Evolutionary conservation across 2,113 vertebrate genomes (phyloP).

Genomic region (Leptodactylus fuscus): DNA sequence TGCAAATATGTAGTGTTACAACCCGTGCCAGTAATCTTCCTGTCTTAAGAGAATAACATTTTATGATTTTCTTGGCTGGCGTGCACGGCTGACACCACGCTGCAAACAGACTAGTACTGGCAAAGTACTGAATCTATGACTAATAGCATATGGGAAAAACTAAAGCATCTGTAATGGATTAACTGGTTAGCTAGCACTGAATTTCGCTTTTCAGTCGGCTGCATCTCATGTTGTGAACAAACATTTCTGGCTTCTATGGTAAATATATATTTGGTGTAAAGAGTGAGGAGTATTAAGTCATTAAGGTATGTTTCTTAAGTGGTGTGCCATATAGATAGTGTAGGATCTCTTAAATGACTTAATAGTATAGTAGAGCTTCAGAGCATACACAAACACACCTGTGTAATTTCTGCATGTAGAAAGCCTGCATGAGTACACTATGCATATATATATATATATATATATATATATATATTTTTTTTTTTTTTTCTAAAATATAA

Average conservation of each 20-base stretch:
- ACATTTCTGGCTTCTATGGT: not conserved
- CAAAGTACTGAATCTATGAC: constrained; percentile 30
- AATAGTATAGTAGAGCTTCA: not conserved
- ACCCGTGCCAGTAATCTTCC: not conserved
- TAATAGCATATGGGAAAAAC: constrained; percentile 31
- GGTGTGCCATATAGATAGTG: not conserved
- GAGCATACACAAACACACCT: not conserved
- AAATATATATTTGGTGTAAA: not conserved
- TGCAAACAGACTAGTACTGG: constrained; percentile 13
- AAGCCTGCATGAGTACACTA: too few species aligned
- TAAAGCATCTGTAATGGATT: constrained; percentile 10
- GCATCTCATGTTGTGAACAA: not conserved
- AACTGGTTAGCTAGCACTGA: not conserved
- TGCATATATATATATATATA: not conserved
- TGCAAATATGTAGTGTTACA: not conserved
- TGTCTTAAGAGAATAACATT: constrained; percentile 20
- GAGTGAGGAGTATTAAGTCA: not conserved
- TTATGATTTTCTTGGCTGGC: constrained; percentile 27
- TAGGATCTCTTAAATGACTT: not conserved
- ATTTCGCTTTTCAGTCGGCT: not conserved
- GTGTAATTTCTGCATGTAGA: not conserved
- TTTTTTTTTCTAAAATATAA: too few species aligned
- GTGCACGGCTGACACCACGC: constrained; percentile 20
- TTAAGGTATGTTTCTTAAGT: not conserved
- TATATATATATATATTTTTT: constrained; percentile 8